These are phyloP conservation scores for Zootoca vivipara DNA, from an alignment of 2,113 vertebrate species.

Conservation along the genomic window DNA sequence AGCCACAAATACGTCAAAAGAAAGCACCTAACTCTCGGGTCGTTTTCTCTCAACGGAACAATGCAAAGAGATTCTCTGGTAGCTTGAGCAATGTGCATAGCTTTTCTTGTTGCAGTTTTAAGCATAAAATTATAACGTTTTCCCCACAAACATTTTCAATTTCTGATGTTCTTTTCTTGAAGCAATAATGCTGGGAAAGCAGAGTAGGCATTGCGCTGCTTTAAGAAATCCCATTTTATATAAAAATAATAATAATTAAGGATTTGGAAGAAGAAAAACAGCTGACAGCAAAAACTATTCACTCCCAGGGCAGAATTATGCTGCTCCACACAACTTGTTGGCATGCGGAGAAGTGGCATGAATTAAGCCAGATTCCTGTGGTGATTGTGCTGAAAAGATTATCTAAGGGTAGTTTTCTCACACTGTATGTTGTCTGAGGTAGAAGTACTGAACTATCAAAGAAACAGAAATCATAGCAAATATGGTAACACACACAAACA, in stretches of 20 bases:
- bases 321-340: not conserved
- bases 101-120: not conserved
- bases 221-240: not conserved
- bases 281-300: not conserved
- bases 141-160: not conserved
- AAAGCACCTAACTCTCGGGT: conserved; percentile 48
- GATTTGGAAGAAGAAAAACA: not conserved
- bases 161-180: not conserved
- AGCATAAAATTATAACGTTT: not conserved
- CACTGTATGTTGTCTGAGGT: not conserved
- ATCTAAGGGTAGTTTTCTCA: not conserved
- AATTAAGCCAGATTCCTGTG: not conserved
- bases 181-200: not conserved
- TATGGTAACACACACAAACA: not conserved
- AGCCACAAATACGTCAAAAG: conserved; percentile 43
- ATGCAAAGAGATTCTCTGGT: not conserved
- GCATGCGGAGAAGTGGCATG: not conserved
- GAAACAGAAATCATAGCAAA: not conserved
- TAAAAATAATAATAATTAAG: not conserved
- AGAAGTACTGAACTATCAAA: not conserved
- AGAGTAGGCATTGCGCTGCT: not conserved
- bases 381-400: not conserved
- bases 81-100: not conserved
- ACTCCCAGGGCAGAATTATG: not conserved
- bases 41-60: conserved; percentile 42